phyloP scores from a whole-genome alignment of 2,888 invertebrate genomes.

The Parnassius orleans region DNA sequence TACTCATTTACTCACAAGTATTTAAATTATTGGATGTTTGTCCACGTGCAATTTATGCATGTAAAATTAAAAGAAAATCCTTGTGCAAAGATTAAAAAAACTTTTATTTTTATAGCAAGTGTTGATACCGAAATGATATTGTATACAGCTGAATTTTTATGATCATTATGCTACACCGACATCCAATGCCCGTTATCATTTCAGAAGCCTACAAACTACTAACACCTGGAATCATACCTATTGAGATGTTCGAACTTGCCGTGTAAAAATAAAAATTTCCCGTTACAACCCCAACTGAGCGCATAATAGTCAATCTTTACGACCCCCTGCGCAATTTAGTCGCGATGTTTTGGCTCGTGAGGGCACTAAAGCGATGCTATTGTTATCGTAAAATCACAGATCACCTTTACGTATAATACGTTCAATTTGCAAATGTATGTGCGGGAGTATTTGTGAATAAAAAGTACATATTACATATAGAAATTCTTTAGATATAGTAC shows the following conservation, averaged over 20 bases:
- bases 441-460: not conserved
- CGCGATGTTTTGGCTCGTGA: slow-evolving; percentile 12
- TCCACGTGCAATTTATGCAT: too few species aligned
- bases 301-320: slow-evolving; percentile 16
- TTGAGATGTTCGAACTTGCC: slow-evolving; percentile 1
- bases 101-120: too few species aligned
- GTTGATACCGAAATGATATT: too few species aligned
- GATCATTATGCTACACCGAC: too few species aligned
- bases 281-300: slow-evolving; percentile 7
- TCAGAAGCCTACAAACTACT: not conserved
- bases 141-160: too few species aligned
- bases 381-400: not conserved
- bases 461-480: too few species aligned
- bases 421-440: slow-evolving; percentile 10
- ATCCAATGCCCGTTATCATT: not conserved
- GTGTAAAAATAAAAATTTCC: slow-evolving; percentile 20
- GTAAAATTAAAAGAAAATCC: too few species aligned
- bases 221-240: not conserved
- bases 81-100: too few species aligned
- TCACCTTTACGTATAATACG: slow-evolving; percentile 3
- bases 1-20: too few species aligned
- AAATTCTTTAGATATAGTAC: too few species aligned
- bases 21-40: too few species aligned
- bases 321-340: slow-evolving; percentile 2
- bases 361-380: slow-evolving; percentile 5